A percentile compares a stretch with the other conserved stretches of the same genome.
Evolutionary conservation across 1,140 invertebrate genomes (phyloP).

Genomic region (Orchestia grillus): DNA sequence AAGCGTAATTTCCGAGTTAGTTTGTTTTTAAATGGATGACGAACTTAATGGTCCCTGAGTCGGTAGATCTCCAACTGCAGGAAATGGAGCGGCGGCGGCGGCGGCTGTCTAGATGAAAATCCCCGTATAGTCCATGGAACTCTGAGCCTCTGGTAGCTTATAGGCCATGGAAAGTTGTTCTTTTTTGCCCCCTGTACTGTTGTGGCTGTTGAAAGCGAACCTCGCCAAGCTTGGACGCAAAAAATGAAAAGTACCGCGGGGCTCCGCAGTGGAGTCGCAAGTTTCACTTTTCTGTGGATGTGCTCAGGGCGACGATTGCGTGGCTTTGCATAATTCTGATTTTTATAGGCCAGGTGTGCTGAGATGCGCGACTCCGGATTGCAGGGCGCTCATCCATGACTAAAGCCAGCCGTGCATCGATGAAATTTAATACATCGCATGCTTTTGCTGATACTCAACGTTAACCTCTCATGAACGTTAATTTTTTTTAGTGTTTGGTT

Average conservation of each 20-base stretch:
- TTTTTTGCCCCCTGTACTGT: background rate
- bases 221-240: background rate
- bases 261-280: background rate
- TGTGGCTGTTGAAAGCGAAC: conserved; percentile 28
- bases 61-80: background rate
- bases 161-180: conserved; percentile 20
- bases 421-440: background rate
- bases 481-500: too few relatives aligned
- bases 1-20: too few relatives aligned
- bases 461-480: too few relatives aligned
- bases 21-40: background rate
- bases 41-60: background rate
- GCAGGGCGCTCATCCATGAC: background rate
- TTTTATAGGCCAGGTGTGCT: background rate
- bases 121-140: background rate
- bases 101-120: background rate
- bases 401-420: background rate
- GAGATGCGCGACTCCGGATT: background rate
- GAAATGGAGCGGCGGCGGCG: background rate
- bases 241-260: conserved; percentile 37
- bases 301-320: background rate
- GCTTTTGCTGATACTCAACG: background rate
- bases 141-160: background rate
- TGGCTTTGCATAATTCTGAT: background rate
- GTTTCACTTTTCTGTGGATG: background rate